Percentiles rank a stretch among this genome's conserved stretches.
Evolutionary conservation across 1,140 invertebrate species (phyloP).

Genomic region (Marisa cornuarietis): DNA sequence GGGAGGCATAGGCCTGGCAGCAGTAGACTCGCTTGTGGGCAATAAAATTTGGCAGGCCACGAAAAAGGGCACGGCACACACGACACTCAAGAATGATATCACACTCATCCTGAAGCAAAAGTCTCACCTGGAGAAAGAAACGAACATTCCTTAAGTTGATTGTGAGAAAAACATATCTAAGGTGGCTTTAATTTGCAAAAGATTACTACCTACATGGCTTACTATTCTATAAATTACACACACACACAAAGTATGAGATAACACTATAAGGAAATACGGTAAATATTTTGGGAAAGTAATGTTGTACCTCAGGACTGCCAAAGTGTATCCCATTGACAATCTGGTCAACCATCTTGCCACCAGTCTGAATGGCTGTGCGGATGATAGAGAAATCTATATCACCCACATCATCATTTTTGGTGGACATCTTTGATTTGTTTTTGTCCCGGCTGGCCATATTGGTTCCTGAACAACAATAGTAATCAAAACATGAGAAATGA

Average conservation of each 20-base stretch:
- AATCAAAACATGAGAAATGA: too few relatives aligned
- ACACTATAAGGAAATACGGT: too few relatives aligned
- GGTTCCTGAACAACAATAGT: too few relatives aligned
- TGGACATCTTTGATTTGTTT: slow-evolving; percentile 28
- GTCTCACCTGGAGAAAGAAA: slow-evolving; percentile 55
- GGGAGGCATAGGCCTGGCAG: slow-evolving; percentile 56
- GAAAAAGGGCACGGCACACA: slow-evolving; percentile 83
- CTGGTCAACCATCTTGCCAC: slow-evolving; percentile 50
- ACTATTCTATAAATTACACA: too few relatives aligned
- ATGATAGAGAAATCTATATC: slow-evolving; percentile 54
- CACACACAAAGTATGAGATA: too few relatives aligned
- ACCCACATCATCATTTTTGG: slow-evolving; percentile 26
- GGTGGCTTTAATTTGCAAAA: too few relatives aligned
- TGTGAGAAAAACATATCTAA: too few relatives aligned
- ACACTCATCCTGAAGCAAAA: slow-evolving; percentile 80
- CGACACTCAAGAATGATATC: slow-evolving; percentile 86
- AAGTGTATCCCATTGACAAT: slow-evolving; percentile 54
- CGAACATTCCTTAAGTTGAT: too few relatives aligned
- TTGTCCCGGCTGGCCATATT: too few relatives aligned
- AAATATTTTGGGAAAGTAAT: too few relatives aligned
- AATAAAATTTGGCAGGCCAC: slow-evolving; percentile 84
- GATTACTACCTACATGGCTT: too few relatives aligned
- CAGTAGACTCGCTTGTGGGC: slow-evolving; percentile 86
- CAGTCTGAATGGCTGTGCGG: slow-evolving; percentile 45
- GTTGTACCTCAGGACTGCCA: slow-evolving; percentile 64